Base-by-base conservation (phyloP, 1,140 invertebrate genomes). In the Metopolophium dirhodum region DNA sequence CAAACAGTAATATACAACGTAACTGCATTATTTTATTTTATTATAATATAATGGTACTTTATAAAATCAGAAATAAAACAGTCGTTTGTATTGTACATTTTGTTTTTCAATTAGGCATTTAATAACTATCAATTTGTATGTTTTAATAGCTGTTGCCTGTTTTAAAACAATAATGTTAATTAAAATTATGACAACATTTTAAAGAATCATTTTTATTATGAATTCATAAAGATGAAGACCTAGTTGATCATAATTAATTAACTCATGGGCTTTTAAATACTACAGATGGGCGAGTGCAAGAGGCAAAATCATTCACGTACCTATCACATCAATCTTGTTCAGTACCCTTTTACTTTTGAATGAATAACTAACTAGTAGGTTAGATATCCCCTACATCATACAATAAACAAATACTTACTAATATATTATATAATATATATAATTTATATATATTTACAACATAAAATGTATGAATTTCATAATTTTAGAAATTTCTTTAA, bases 391-490 rank as follows among this genome's bases (percentile, higher is more conserved):
- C 83, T 47, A 47, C 22, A 9, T 41, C 23, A 85, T 82, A 30
- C 30, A 77, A 85, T 41, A 45, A 47, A 47, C 20, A 85, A 47
- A 85, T 18, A 37, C 30, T 14, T 83, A 37, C 26, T 41, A 2
- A 41, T 41, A 41, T 4, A 41, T 35, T 7, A 83, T 2, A n/a
- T n/a, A n/a, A n/a, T n/a, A n/a, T n/a, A n/a, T n/a, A n/a, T n/a
- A n/a, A n/a, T n/a, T n/a, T n/a, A n/a, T n/a, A 83, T 88, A 49
- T 88, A n/a, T 49, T 49, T 88, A 88, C 9, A 54, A n/a, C 47
- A n/a, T n/a, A 49, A 35, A 49, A 88, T 88, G 22, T 47, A n/a
- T 49, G 30, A 20, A 26, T 51, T 88, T 3, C 8, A 88, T 9
- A 51, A 49, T 88, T 88, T 49, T 18, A 82, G n/a, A 82, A n/a